phyloP scores from a whole-genome alignment of 2,888 invertebrate species.

The Luffia ferchaultella region DNA sequence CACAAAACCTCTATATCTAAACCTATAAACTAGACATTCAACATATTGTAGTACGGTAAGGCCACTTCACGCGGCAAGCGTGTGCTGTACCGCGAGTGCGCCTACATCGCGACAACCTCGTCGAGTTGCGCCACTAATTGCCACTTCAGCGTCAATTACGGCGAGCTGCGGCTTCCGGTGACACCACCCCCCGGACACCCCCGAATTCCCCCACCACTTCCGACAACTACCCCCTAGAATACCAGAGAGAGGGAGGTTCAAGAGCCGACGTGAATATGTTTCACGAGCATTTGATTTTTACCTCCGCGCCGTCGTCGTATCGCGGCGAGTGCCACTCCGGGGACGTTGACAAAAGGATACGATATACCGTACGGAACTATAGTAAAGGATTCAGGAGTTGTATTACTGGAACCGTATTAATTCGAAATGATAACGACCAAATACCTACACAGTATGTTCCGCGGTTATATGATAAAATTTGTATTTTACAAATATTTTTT shows the following conservation, averaged over 20 bases:
- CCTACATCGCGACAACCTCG: not conserved
- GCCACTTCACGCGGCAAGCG: not conserved
- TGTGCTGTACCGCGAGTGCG: not conserved
- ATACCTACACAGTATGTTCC: no score
- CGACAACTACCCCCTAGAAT: no score
- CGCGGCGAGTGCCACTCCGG: not conserved
- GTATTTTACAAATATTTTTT: no score
- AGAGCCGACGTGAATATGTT: not conserved
- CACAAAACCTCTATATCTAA: no score
- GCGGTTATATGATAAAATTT: no score
- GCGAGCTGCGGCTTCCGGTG: conserved; percentile 16
- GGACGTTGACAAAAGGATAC: not conserved
- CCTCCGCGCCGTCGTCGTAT: not conserved
- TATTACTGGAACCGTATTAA: no score
- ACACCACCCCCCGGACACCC: conserved; percentile 1
- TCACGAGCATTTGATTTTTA: not conserved
- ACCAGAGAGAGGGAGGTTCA: not conserved
- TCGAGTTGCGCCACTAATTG: conserved; percentile 33
- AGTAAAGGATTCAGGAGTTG: no score
- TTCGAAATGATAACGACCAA: no score
- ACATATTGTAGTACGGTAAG: not conserved
- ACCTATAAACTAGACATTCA: no score
- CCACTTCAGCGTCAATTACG: conserved; percentile 56
- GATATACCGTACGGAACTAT: not conserved
- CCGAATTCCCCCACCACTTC: not conserved